Percentiles rank a stretch among this genome's conserved stretches.
Conservation (phyloP, 1,140 invertebrate species). For the Drosophila pachea region DNA sequence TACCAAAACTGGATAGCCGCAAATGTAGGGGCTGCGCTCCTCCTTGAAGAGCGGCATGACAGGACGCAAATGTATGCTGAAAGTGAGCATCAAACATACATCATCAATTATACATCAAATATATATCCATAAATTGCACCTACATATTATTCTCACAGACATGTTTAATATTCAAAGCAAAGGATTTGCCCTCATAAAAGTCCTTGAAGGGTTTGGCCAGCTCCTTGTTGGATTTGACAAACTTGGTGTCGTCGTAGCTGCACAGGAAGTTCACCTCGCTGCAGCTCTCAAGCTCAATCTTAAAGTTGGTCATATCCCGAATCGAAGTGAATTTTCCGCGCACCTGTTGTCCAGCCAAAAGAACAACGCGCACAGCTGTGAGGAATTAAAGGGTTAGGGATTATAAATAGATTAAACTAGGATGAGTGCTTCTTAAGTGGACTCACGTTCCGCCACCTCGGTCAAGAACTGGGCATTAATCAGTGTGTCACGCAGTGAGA, state of each 20-base stretch:
- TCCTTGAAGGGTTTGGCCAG: slow-evolving; percentile 66
- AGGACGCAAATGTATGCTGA: slow-evolving; percentile 66
- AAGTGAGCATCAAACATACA: not conserved
- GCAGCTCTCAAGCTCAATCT: slow-evolving; percentile 66
- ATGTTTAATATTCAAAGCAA: slow-evolving; percentile 66
- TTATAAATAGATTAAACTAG: not conserved
- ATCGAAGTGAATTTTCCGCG: slow-evolving; percentile 67
- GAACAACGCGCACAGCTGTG: slow-evolving; percentile 59
- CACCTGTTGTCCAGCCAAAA: slow-evolving; percentile 72
- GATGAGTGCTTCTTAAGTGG: no score
- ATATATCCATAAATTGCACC: slow-evolving; percentile 13
- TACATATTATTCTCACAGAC: slow-evolving; percentile 77
- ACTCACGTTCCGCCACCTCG: slow-evolving; percentile 59
- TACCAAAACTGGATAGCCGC: slow-evolving; percentile 54
- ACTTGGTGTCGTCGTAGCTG: slow-evolving; percentile 70
- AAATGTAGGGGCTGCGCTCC: slow-evolving; percentile 60
- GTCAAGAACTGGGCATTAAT: slow-evolving; percentile 59
- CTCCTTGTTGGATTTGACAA: slow-evolving; percentile 72
- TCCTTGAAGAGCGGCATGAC: slow-evolving; percentile 70
- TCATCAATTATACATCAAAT: not conserved
- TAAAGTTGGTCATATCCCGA: slow-evolving; percentile 69
- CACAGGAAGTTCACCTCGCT: slow-evolving; percentile 62
- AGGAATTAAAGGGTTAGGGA: not conserved
- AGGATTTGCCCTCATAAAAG: slow-evolving; percentile 71
- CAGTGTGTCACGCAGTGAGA: slow-evolving; percentile 55